These are phyloP conservation scores for Palythoa heliodiscus DNA, from an alignment of 92 coral and sea anemone species.

Conservation along the genomic window DNA sequence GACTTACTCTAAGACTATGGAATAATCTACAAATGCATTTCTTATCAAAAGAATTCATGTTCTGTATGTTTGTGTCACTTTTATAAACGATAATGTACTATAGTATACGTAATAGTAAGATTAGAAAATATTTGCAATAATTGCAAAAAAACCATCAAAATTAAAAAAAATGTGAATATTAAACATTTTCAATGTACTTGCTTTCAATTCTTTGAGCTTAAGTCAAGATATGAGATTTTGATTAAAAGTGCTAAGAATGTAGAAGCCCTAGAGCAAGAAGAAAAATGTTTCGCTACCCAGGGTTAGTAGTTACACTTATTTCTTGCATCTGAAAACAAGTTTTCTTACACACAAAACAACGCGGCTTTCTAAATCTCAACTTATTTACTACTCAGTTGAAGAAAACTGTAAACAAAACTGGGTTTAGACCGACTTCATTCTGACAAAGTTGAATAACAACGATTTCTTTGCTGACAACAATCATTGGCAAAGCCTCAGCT, in stretches of 20 bases:
- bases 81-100: not conserved
- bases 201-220: too few species aligned
- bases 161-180: too few species aligned
- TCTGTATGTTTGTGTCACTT: too few species aligned
- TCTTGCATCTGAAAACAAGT: not conserved
- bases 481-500: not conserved
- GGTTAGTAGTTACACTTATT: too few species aligned
- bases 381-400: not conserved
- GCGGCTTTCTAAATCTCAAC: not conserved
- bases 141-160: too few species aligned
- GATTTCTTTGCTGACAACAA: not conserved
- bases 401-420: slow-evolving; percentile 11
- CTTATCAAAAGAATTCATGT: not conserved
- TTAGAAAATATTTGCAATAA: not conserved
- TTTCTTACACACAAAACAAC: not conserved
- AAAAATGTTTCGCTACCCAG: too few species aligned
- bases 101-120: not conserved
- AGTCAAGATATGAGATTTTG: too few species aligned
- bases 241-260: too few species aligned
- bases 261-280: too few species aligned
- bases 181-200: too few species aligned
- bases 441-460: not conserved
- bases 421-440: not conserved
- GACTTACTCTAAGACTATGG: not conserved
- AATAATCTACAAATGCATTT: not conserved